Base-by-base conservation (phyloP, 1,140 invertebrate species). In the Neodiprion pinetum region DNA sequence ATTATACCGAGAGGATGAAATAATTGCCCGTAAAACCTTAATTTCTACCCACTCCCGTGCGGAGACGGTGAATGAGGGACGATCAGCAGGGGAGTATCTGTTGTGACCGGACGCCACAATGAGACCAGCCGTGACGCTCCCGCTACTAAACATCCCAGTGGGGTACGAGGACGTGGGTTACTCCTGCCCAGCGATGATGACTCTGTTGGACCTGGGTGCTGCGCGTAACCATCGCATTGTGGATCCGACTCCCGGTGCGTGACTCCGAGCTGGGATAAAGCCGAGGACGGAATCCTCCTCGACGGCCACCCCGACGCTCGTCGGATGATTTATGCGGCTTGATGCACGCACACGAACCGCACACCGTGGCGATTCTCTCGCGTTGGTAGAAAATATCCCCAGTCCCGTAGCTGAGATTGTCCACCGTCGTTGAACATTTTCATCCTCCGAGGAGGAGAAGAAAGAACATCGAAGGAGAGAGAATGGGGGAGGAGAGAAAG, bases 61-160 rank as follows among this genome's bases (percentile, higher is more conserved):
- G 71, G 74, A 69, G 40, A 50, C 53, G 53, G 28, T 79, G 48
- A 53, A 47, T 65, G 67, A 66, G 70, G 70, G 73, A 61, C 48
- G 78, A 76, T 78, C 81, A 78, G 77, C 80, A 79, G 82, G 81
- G 74, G 72, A 82, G 79, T 79, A 75, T 78, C 81, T 83, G 82
- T 83, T 83, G 82, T 83, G 79, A 83, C 76, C 78, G 77, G 75
- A 66, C 73, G 17, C 78, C 78, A 83, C 81, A 83, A 83, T 83
- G 75, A 82, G 76, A 75, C 72, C 76, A 75, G 80, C 78, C 76
- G 79, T 78, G 71, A 81, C 76, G 80, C 53, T 81, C 75, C 75
- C 72, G 72, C 74, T 77, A 53, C 76, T 74, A 77, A 77, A 77
- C 68, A 69, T 69, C 67, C 67, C 67, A 72, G 40, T 50, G 67